Evolutionary conservation across 2,113 vertebrate species (phyloP), one percentile per base, ranked within the genome.

Genomic region (Spizaetus ornatus): DNA sequence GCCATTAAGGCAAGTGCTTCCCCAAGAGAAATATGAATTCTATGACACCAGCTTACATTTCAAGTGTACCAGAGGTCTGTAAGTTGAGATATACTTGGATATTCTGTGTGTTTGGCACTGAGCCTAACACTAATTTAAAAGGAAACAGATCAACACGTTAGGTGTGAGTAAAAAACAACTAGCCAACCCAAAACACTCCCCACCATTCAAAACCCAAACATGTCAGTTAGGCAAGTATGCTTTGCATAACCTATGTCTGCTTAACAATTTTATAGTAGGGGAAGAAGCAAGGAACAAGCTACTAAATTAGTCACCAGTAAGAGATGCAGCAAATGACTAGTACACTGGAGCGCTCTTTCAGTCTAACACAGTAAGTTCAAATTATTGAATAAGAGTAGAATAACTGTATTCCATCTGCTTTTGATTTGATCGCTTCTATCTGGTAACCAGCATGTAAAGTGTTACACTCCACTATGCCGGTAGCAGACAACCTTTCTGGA

Each of bases 301-400:
- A 71, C 91, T 95, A 67, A 55, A 83, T 1, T 26, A 82, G 27
- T 59, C 74, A 93, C 93, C 66, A 96, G 83, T 22, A 91, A 86
- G 88, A 77, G 83, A 71, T n/a, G 78, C 58, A 70, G 82, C n/a
- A 95, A 90, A 81, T 88, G 47, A 80, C 84, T 29, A 69, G 45
- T 48, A 93, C 47, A 38, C 48, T 50, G 23, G 27, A 78, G 52
- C 34, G 52, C 63, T 93, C 56, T 43, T 95, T 88, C 48, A 90
- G 95, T 38, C 91, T 82, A 91, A 96, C 38, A 61, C 53, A 38
- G 43, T 56, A 88, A 32, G 5, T 66, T 84, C 82, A 82, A 96
- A 96, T 96, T 65, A 85, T 34, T 93, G 95, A 96, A 79, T 81
- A 71, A 31, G 91, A 82, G 23, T 4, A 40, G 47, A 74, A 19